Evolutionary conservation across 2,888 invertebrate species (phyloP), one percentile per base, ranked within the genome.

Genomic region (Epicampocera succincta): DNA sequence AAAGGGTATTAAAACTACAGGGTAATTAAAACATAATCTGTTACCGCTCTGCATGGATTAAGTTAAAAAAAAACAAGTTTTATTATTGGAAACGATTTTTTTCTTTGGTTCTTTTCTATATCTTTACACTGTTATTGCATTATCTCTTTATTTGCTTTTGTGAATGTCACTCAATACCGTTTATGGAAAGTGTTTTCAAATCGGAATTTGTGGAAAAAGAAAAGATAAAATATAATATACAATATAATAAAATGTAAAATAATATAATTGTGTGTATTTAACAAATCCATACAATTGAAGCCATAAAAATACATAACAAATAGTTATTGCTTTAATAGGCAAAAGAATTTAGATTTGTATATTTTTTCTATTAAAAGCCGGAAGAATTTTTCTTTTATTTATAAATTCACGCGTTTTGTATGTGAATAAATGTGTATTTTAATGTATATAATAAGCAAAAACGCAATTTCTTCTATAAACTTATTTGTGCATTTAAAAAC

Each of bases 231-330:
- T 9, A 33, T 33, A 9, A 33, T 5, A 50, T 50, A 46, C 29
- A 60, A 63, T 61, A 54, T 33, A 73, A 73, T 46, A 54, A 21
- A 63, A 3, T 44, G 19, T 1, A 66, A 8, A 29, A 21, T 12
- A 15, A 17, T 65, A 65, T 21, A 50, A 50, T 33, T 54, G 29
- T 38, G 25, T 38, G 21, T 54, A 56, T 63, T 71, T 56, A 63
- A 38, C 73, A 72, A 72, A 78, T 61, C 72, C 46, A 60, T 48
- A 80, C 63, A 69, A 80, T 65, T 74, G 80, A 69, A 80, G 69
- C 74, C 80, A 74, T 80, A 80, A 9, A 74, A 80, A 61, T 54
- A n/a, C 38, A 42, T 33, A 66, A 46, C 63, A 61, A 58, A 72
- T 65, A 71, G 44, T 72, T 58, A 52, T 52, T 44, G 66, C 72